Conservation (phyloP, 1,140 invertebrate species). For the Paraescarpia echinospica region DNA sequence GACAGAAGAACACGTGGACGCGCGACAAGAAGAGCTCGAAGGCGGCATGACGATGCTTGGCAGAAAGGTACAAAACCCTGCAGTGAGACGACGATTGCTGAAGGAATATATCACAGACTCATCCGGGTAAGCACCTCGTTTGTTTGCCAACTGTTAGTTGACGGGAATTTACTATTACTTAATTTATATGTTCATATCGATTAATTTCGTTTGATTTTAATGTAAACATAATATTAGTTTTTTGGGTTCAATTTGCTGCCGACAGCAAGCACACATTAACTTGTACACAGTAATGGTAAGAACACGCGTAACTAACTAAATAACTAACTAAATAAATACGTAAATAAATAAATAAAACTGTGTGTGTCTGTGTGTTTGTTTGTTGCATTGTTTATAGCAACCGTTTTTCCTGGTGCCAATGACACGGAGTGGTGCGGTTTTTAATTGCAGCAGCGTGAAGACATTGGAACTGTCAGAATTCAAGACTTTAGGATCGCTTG, state of each 20-base stretch:
- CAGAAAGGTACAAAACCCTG: not conserved
- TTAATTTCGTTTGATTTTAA: not conserved
- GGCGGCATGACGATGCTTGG: not conserved
- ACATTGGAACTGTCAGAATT: not conserved
- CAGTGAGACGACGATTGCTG: not conserved
- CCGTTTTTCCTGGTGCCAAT: not conserved
- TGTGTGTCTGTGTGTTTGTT: no score
- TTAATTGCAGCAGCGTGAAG: not conserved
- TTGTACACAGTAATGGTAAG: no score
- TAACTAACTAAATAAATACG: no score
- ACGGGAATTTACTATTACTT: not conserved
- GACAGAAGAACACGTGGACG: not conserved
- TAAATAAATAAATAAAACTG: no score
- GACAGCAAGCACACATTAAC: no score
- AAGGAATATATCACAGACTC: not conserved
- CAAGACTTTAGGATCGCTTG: not conserved
- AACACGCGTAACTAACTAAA: no score
- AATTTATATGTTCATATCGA: not conserved
- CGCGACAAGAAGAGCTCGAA: not conserved
- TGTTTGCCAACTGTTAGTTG: not conserved
- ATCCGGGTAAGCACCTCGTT: not conserved
- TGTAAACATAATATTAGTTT: not conserved
- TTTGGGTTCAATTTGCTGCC: no score
- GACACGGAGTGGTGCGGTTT: not conserved
- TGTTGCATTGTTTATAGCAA: no score